These are phyloP conservation scores for Anoura caudifer DNA, from an alignment of 2,113 vertebrate species.

Conservation along the genomic window DNA sequence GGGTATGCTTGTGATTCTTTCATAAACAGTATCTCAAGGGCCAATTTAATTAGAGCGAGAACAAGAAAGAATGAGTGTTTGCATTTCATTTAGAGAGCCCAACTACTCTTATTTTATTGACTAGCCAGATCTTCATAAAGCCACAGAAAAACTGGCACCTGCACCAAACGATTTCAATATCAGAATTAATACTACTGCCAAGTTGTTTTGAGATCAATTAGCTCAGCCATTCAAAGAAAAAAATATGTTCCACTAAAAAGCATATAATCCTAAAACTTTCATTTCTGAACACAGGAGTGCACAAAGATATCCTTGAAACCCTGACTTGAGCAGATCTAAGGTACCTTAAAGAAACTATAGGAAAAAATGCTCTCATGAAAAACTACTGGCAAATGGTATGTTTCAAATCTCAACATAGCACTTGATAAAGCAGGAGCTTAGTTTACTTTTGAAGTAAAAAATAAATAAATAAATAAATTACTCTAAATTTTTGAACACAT, in stretches of 20 bases:
- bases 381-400: neutral
- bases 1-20: neutral
- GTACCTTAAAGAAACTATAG: neutral
- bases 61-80: constrained; percentile 8
- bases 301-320: neutral
- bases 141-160: constrained; percentile 12
- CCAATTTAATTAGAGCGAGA: constrained; percentile 50
- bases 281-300: constrained; percentile 47
- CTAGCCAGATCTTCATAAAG: neutral
- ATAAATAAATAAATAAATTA: constrained; percentile 31
- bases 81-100: neutral
- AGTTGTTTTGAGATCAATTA: constrained; percentile 54
- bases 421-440: neutral
- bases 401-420: neutral
- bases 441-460: neutral
- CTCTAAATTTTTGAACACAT: neutral
- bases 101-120: constrained; percentile 35
- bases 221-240: constrained; percentile 47
- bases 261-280: neutral
- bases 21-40: constrained; percentile 4
- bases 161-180: constrained; percentile 14
- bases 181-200: constrained; percentile 52
- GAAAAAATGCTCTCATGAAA: neutral
- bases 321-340: neutral
- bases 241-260: neutral